These are phyloP conservation scores for Acanthosepion lycidas DNA, from an alignment of 2,888 invertebrate genomes.

Conservation along the genomic window DNA sequence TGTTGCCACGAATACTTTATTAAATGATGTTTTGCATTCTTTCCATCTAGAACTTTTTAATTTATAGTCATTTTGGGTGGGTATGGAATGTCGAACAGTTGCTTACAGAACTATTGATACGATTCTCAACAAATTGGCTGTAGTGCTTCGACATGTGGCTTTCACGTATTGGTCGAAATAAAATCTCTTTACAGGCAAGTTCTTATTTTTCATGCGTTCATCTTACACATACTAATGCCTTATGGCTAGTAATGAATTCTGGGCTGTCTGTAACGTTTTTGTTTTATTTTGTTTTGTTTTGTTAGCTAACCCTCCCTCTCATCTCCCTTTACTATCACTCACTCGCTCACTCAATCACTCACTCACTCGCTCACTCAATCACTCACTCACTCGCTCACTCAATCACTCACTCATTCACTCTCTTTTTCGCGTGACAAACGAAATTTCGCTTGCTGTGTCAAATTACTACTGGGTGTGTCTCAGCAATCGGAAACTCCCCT, in stretches of 20 bases:
- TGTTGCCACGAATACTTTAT: neutral
- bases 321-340: neutral
- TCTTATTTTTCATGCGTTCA: neutral
- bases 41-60: neutral
- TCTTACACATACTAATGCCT: neutral
- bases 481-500: neutral
- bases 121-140: neutral
- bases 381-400: neutral
- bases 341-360: too few species aligned
- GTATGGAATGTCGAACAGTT: neutral
- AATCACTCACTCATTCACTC: neutral
- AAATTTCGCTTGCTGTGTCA: neutral
- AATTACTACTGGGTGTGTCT: neutral
- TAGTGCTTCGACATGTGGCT: neutral
- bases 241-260: neutral
- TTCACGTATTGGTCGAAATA: neutral
- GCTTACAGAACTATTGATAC: neutral
- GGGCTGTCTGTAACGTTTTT: neutral
- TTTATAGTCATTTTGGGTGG: too few species aligned
- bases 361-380: too few species aligned
- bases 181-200: neutral
- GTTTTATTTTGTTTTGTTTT: neutral
- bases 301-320: too few species aligned
- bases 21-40: neutral
- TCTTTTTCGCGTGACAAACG: constrained; percentile 17